Conservation (phyloP, 2,797 vertebrate genomes). For the Tarsius wallacei region DNA sequence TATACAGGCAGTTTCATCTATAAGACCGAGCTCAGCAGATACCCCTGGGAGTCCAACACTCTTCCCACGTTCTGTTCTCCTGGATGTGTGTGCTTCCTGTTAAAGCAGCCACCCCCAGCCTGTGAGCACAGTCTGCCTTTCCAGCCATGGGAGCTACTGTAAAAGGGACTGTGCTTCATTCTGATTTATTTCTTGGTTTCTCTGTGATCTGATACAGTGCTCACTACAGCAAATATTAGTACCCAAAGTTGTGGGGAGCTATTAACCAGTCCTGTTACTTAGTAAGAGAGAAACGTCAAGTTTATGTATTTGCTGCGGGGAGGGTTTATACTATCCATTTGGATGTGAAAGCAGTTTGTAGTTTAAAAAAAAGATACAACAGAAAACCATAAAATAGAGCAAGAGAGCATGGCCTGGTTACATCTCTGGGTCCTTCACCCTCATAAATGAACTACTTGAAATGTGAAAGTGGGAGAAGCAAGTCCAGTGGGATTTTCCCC, state of each 20-base stretch:
- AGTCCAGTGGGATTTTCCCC: not conserved
- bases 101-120: not conserved
- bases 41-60: not conserved
- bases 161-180: not conserved
- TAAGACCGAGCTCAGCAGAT: not conserved
- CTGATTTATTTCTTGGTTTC: not conserved
- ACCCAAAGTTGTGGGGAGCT: not conserved
- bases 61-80: not conserved
- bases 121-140: not conserved
- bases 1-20: too few species aligned
- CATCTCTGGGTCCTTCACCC: not conserved
- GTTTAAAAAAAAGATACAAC: not conserved
- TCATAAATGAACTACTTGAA: not conserved
- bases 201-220: not conserved
- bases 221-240: not conserved
- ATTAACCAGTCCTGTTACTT: too few species aligned
- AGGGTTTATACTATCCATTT: not conserved
- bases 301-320: not conserved
- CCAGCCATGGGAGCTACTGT: not conserved
- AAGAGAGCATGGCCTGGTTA: not conserved
- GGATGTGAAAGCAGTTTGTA: not conserved
- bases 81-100: fast-evolving
- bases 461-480: not conserved
- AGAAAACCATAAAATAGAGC: not conserved
- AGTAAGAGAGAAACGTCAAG: not conserved